Base-by-base conservation (phyloP, 1,140 invertebrate species). In the Dendroctonus ponderosae region DNA sequence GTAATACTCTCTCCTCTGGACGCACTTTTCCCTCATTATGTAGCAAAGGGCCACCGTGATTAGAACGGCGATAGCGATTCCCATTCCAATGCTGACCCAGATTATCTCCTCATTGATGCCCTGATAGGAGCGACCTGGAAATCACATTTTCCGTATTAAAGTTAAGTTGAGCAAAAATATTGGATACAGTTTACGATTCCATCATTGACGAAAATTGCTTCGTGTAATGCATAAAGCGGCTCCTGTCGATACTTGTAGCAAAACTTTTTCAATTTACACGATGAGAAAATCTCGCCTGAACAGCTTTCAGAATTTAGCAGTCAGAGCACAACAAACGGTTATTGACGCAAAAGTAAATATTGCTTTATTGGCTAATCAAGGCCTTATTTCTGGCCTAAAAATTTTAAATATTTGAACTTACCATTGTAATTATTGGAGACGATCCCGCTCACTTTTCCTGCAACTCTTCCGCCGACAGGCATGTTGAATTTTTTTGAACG, bases 61-160 rank as follows among this genome's bases (percentile, higher is more conserved):
- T 4, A 92, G 82, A 0, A 92, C 82, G 0, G 86, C 88, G 62
- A 92, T 92, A n/a, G 88, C 88, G 53, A 91, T 88, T 5, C 89
- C 89, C 89, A 92, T 91, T 15, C 89, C 89, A 72, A 92, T 90
- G 79, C 89, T 91, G 71, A 91, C 89, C 89, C 90, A 92, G 72
- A 91, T 91, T 69, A 92, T 91, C 76, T 91, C 90, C 78, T 92
- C 90, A 78, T 92, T 92, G 75, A 92, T 89, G 37, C 89, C 89
- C 71, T 87, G 89, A 67, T 88, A 87, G 14, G 87, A 89, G 67
- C 87, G 86, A 15, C 87, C 88, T 90, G 79, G n/a, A 81, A 61
- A 67, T 48, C 39, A 52, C 8, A 48, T 54, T 60, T 60, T 49
- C 1, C 8, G 15, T 0, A 41, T 43, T 58, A 43, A 26, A 26